Percentiles rank a stretch among this genome's conserved stretches.
Evolutionary conservation across 2,888 invertebrate species (phyloP).

Genomic region (Trachelus stipa): DNA sequence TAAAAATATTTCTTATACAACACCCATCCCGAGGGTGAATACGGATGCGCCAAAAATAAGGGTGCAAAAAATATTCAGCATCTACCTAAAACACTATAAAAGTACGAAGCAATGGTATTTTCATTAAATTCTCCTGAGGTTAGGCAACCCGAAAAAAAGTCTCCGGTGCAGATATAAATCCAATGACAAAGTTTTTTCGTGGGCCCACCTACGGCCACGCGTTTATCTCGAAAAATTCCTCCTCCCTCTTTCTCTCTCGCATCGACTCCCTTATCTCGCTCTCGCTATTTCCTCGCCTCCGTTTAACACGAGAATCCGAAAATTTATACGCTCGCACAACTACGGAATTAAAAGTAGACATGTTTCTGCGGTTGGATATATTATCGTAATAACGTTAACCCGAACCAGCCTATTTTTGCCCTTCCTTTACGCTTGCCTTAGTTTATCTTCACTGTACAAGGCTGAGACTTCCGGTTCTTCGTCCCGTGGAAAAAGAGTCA

Average conservation of each 20-base stretch:
- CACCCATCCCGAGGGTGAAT: no score
- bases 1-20: no score
- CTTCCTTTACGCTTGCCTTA: not conserved
- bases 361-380: constrained; percentile 47
- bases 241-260: constrained; percentile 27
- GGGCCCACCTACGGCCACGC: constrained; percentile 24
- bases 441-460: not conserved
- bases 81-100: no score
- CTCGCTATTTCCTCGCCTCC: constrained; percentile 7
- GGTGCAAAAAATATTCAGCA: no score
- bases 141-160: constrained; percentile 47
- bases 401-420: not conserved
- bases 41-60: no score
- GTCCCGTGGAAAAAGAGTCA: no score
- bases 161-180: constrained; percentile 54
- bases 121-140: constrained; percentile 61
- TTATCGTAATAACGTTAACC: constrained; percentile 32
- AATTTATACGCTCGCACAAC: constrained; percentile 46
- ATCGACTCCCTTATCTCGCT: constrained; percentile 34
- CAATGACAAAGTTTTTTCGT: constrained; percentile 40
- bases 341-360: constrained; percentile 50
- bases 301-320: constrained; percentile 19
- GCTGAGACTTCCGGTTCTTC: no score
- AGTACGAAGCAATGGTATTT: constrained; percentile 43
- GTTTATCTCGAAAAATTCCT: not conserved